Evolutionary conservation across 1,140 invertebrate genomes (phyloP).

Genomic region (Calephelis nemesis): DNA sequence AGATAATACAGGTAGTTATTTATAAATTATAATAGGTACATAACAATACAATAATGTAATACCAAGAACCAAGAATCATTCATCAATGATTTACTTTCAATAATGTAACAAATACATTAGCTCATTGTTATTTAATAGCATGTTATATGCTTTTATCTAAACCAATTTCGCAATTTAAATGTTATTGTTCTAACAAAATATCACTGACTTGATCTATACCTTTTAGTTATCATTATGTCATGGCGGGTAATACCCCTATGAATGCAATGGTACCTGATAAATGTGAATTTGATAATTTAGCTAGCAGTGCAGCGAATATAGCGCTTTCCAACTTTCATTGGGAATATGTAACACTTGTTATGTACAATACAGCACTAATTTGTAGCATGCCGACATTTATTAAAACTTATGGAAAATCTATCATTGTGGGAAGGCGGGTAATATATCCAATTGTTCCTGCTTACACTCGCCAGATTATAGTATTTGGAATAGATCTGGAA

Average conservation of each 20-base stretch:
- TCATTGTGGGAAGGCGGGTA: conserved; percentile 35
- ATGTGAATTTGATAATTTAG: conserved; percentile 38
- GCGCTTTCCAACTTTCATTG: conserved; percentile 55
- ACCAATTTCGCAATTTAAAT: neutral
- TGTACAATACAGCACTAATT: conserved; percentile 46
- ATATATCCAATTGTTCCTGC: conserved; percentile 30
- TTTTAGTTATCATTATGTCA: neutral
- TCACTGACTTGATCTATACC: too few species aligned
- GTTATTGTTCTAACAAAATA: neutral
- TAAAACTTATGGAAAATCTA: conserved; percentile 40
- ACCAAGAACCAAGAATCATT: conserved; percentile 12
- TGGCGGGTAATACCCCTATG: neutral
- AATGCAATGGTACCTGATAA: conserved; percentile 21
- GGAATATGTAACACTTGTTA: conserved; percentile 49
- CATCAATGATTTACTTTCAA: neutral
- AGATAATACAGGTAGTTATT: too few species aligned
- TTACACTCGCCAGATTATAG: conserved; percentile 43
- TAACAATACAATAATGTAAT: too few species aligned
- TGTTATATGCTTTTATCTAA: neutral
- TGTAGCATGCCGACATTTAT: conserved; percentile 45
- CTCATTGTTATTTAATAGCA: neutral
- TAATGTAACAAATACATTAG: neutral
- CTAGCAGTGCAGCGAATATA: conserved; percentile 48
- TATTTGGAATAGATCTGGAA: conserved; percentile 42
- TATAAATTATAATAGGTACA: too few species aligned